Percentiles rank a stretch among this genome's conserved stretches.
These are phyloP conservation scores for Dysmachus trigonus DNA, from an alignment of 2,888 invertebrate species.

Conservation along the genomic window DNA sequence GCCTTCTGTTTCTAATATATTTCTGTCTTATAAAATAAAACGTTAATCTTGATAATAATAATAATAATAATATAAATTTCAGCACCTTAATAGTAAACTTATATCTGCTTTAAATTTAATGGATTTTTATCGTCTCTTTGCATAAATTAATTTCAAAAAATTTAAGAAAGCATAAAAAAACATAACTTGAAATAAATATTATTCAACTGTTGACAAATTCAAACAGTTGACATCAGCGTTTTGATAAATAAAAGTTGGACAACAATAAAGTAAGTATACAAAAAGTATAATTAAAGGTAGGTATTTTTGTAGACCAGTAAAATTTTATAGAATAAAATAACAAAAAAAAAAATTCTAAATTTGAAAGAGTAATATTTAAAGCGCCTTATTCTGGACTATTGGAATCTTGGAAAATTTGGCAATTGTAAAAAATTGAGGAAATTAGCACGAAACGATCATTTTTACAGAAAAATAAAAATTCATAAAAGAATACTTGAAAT, in stretches of 20 bases:
- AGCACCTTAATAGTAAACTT: neutral
- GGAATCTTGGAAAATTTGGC: neutral
- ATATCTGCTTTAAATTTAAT: neutral
- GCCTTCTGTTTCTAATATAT: neutral
- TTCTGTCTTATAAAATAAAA: neutral
- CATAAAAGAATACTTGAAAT: too few relatives aligned
- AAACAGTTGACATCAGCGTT: neutral
- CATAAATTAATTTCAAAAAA: too few relatives aligned
- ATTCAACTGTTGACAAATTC: neutral
- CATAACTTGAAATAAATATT: too few relatives aligned
- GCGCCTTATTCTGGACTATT: neutral
- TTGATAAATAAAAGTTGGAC: neutral
- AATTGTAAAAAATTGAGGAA: too few relatives aligned
- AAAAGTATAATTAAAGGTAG: neutral
- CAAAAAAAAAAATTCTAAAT: neutral
- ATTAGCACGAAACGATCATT: too few relatives aligned
- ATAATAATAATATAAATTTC: too few relatives aligned
- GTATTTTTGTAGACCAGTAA: neutral
- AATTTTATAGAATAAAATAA: neutral
- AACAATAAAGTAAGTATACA: neutral
- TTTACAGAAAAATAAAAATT: too few relatives aligned
- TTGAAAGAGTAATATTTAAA: neutral
- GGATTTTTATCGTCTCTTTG: too few relatives aligned
- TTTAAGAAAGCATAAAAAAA: too few relatives aligned
- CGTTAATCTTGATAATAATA: neutral